Percentiles rank a stretch among this genome's conserved stretches.
Conservation (phyloP, 1,140 invertebrate species). For the Drosophila lowei region DNA sequence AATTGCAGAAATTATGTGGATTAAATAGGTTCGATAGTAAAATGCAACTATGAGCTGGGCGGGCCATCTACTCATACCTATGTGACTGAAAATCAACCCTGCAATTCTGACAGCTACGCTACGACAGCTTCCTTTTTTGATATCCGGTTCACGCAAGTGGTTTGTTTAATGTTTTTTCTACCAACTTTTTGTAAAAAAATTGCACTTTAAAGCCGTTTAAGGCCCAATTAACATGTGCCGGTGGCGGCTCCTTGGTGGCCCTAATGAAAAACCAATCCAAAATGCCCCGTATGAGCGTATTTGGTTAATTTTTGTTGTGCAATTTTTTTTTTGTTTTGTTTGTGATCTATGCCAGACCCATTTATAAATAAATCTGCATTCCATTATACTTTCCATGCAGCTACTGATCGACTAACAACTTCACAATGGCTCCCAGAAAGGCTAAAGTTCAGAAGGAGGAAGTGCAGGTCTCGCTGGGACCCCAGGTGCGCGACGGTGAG, state of each 20-base stretch:
- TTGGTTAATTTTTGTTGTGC: slow-evolving; percentile 44
- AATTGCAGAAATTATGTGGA: no score
- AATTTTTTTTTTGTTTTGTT: slow-evolving; percentile 52
- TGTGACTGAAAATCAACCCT: slow-evolving; percentile 10
- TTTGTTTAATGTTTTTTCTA: slow-evolving; percentile 50
- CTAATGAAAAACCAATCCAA: slow-evolving; percentile 1
- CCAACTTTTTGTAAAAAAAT: slow-evolving; percentile 35
- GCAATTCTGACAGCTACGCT: slow-evolving; percentile 45
- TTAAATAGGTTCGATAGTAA: no score
- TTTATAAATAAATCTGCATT: slow-evolving; percentile 13
- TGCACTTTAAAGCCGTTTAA: slow-evolving; percentile 5
- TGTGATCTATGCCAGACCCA: slow-evolving; percentile 9
- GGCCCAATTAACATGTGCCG: slow-evolving; percentile 4
- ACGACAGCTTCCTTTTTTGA: slow-evolving; percentile 72
- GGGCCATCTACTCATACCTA: no score
- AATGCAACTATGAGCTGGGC: no score
- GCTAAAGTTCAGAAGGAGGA: slow-evolving; percentile 98
- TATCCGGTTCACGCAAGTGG: slow-evolving; percentile 81
- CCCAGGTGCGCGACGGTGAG: slow-evolving; percentile 98
- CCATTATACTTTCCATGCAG: slow-evolving; percentile 28
- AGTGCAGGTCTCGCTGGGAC: slow-evolving; percentile 97
- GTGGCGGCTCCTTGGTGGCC: slow-evolving; percentile 7
- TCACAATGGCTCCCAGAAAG: slow-evolving; percentile 97
- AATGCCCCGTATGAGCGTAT: slow-evolving; percentile 1
- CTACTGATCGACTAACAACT: slow-evolving; percentile 40